Conservation (phyloP, 1,140 invertebrate genomes). For the Aphidius ervi region DNA sequence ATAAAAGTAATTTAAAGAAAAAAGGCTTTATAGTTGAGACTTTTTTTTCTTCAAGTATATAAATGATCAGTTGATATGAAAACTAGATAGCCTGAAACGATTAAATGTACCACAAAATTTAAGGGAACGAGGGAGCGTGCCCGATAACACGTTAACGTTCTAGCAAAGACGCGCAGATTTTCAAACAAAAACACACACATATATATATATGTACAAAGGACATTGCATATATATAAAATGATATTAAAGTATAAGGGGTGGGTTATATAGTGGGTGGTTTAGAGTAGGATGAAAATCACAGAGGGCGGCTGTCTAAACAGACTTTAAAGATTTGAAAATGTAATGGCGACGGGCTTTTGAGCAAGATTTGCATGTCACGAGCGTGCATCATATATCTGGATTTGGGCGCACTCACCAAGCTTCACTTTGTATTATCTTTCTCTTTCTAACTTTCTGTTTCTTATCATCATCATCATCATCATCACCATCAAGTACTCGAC, state of each 20-base stretch:
- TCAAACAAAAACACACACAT: no score
- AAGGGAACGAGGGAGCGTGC: conserved; percentile 14
- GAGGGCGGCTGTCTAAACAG: conserved; percentile 51
- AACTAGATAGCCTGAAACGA: conserved; percentile 1
- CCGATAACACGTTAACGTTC: conserved; percentile 15
- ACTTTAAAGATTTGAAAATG: conserved; percentile 57
- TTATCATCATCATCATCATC: background rate
- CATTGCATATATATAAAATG: no score
- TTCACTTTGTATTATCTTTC: conserved; percentile 22
- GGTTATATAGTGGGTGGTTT: conserved; percentile 10
- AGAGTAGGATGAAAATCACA: conserved; percentile 24
- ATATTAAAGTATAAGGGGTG: conserved; percentile 4
- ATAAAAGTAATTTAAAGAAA: no score
- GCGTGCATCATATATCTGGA: conserved; percentile 55
- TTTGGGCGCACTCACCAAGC: conserved; percentile 44
- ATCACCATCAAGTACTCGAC: no score
- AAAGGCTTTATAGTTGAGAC: background rate
- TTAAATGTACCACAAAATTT: conserved; percentile 13
- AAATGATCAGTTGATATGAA: background rate
- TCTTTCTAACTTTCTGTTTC: conserved; percentile 24
- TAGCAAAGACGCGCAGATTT: conserved; percentile 7
- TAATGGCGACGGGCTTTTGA: conserved; percentile 51
- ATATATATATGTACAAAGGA: no score
- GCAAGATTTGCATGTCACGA: conserved; percentile 55
- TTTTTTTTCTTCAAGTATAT: background rate